Percentiles rank a stretch among this genome's conserved stretches.
phyloP scores from a whole-genome alignment of 2,888 invertebrate species.

The Leptinotarsa juncta region DNA sequence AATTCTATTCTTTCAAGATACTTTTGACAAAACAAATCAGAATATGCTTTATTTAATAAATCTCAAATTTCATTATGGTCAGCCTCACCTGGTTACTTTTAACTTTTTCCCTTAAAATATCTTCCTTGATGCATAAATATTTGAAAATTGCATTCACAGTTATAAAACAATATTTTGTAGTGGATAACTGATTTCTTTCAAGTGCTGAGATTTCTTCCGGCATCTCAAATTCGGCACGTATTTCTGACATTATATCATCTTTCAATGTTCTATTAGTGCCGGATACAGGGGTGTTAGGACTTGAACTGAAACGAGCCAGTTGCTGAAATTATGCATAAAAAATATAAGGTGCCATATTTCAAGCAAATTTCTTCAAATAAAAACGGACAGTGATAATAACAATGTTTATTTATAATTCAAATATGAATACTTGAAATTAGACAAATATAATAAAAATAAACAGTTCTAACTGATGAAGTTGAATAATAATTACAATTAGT shows the following conservation, averaged over 20 bases:
- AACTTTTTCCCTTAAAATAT: constrained; percentile 50
- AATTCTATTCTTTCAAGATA: background rate
- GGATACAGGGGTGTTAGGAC: constrained; percentile 26
- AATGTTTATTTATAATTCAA: too few species aligned
- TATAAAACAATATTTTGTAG: constrained; percentile 66
- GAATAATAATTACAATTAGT: too few species aligned
- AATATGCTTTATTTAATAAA: too few species aligned
- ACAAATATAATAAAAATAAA: too few species aligned
- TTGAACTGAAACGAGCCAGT: constrained; percentile 13
- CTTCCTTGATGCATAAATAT: constrained; percentile 57
- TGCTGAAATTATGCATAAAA: constrained; percentile 28
- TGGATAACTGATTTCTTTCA: constrained; percentile 65
- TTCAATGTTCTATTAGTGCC: constrained; percentile 36
- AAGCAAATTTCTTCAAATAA: too few species aligned
- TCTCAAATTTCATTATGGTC: too few species aligned
- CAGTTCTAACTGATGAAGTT: too few species aligned
- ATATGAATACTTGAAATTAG: too few species aligned
- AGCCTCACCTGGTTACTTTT: constrained; percentile 49
- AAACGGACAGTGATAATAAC: too few species aligned
- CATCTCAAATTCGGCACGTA: constrained; percentile 41
- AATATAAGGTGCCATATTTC: too few species aligned
- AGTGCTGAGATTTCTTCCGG: constrained; percentile 45
- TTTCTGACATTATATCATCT: constrained; percentile 29
- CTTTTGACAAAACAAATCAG: too few species aligned
- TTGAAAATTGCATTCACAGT: constrained; percentile 61